Percentiles rank a stretch among this genome's conserved stretches.
These are phyloP conservation scores for Geococcyx californianus DNA, from an alignment of 2,113 vertebrate species.

Conservation along the genomic window DNA sequence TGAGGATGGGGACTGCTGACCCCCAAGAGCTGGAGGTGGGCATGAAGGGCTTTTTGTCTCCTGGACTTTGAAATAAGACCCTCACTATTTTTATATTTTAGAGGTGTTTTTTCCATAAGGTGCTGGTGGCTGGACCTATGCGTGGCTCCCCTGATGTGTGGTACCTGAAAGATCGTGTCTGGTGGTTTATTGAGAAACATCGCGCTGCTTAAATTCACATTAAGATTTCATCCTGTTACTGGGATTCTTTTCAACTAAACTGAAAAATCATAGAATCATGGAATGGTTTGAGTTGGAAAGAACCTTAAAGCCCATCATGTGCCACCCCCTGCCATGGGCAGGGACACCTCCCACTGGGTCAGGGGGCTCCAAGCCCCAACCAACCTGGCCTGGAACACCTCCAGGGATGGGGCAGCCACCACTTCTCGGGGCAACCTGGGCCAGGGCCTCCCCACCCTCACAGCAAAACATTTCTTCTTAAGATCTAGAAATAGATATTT, in stretches of 20 bases:
- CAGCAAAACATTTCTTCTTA: too few species aligned
- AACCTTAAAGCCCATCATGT: too few species aligned
- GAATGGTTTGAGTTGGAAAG: too few species aligned
- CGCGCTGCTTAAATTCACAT: background rate
- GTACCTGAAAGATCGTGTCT: background rate
- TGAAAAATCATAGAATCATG: background rate
- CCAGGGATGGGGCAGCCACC: too few species aligned
- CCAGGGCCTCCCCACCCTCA: too few species aligned
- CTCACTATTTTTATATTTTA: background rate
- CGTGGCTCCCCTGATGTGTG: accelerated
- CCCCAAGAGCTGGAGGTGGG: accelerated
- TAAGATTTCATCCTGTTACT: background rate
- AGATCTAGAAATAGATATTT: too few species aligned
- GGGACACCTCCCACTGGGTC: too few species aligned
- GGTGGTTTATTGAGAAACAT: background rate
- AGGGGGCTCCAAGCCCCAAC: too few species aligned
- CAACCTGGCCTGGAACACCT: too few species aligned
- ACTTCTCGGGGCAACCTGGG: too few species aligned
- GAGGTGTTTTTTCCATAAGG: accelerated
- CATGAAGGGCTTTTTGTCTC: background rate
- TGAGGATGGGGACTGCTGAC: background rate
- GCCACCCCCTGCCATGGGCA: too few species aligned
- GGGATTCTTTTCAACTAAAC: background rate
- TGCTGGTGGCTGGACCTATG: background rate
- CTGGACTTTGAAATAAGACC: background rate